Percentiles rank a stretch among this genome's conserved stretches.
Evolutionary conservation across 2,888 invertebrate genomes (phyloP).

Genomic region (Dioctria linearis): DNA sequence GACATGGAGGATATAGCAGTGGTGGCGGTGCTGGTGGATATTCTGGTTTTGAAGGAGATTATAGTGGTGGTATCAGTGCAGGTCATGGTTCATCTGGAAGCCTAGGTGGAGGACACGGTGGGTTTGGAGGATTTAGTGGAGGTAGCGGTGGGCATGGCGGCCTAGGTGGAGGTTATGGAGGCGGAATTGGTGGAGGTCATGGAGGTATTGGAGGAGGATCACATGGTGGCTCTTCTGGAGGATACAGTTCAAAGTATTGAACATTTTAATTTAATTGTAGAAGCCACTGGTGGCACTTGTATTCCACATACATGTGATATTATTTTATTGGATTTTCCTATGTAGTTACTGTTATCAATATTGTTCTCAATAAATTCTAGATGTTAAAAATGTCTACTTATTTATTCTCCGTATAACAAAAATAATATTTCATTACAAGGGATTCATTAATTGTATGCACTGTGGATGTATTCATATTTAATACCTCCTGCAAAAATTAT

Average conservation of each 20-base stretch:
- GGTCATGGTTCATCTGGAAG: constrained; percentile 14
- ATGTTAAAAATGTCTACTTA: background rate
- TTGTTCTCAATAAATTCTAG: constrained; percentile 12
- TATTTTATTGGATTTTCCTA: background rate
- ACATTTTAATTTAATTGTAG: background rate
- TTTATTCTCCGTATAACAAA: background rate
- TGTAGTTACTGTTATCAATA: background rate
- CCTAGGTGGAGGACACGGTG: constrained; percentile 1
- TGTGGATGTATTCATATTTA: background rate
- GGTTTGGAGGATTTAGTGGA: constrained; percentile 6
- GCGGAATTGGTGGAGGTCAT: constrained; percentile 15
- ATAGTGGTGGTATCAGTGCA: background rate
- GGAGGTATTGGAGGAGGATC: background rate
- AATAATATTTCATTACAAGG: no score
- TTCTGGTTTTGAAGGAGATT: background rate
- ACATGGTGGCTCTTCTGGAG: constrained; percentile 11
- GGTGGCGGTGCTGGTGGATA: constrained; percentile 15
- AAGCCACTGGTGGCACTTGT: background rate
- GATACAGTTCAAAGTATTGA: constrained; percentile 22
- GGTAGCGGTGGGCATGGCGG: constrained; percentile 27
- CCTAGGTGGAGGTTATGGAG: background rate
- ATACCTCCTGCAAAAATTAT: no score
- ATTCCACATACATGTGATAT: constrained; percentile 16
- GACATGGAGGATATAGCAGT: constrained; percentile 1
- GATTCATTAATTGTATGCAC: no score